Evolutionary conservation across 1,140 invertebrate species (phyloP).

Genomic region (Aphidius ervi): DNA sequence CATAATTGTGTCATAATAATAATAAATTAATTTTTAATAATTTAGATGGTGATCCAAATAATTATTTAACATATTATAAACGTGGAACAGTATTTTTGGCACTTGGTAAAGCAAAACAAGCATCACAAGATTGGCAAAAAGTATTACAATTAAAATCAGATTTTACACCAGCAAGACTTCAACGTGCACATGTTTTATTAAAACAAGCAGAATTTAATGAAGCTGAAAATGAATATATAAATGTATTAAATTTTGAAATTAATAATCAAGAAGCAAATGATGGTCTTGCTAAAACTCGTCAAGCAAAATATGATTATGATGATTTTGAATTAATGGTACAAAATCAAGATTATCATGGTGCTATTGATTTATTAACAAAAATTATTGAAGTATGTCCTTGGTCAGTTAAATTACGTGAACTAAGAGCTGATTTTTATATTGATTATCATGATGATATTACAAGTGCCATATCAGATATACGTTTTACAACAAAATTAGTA

Average conservation of each 20-base stretch:
- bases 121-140: slow-evolving; percentile 86
- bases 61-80: slow-evolving; percentile 93
- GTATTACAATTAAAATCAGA: slow-evolving; percentile 93
- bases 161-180: slow-evolving; percentile 84
- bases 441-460: slow-evolving; percentile 69
- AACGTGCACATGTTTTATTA: slow-evolving; percentile 81
- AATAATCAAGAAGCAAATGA: slow-evolving; percentile 71
- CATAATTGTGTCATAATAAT: no score
- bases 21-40: background rate
- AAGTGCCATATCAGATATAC: slow-evolving; percentile 86
- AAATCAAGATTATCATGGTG: slow-evolving; percentile 65
- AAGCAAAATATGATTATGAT: slow-evolving; percentile 63
- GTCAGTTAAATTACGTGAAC: slow-evolving; percentile 77
- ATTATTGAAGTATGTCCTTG: slow-evolving; percentile 88
- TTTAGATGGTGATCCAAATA: slow-evolving; percentile 91
- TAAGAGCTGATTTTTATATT: slow-evolving; percentile 82
- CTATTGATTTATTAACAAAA: slow-evolving; percentile 66
- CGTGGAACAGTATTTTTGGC: slow-evolving; percentile 96
- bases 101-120: slow-evolving; percentile 92
- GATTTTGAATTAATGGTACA: slow-evolving; percentile 65
- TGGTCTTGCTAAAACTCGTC: slow-evolving; percentile 62
- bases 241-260: slow-evolving; percentile 71
- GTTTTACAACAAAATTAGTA: slow-evolving; percentile 83
- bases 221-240: slow-evolving; percentile 77
- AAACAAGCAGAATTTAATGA: slow-evolving; percentile 83